phyloP scores from a whole-genome alignment of 2,113 vertebrate genomes.

The Rhea americana region DNA sequence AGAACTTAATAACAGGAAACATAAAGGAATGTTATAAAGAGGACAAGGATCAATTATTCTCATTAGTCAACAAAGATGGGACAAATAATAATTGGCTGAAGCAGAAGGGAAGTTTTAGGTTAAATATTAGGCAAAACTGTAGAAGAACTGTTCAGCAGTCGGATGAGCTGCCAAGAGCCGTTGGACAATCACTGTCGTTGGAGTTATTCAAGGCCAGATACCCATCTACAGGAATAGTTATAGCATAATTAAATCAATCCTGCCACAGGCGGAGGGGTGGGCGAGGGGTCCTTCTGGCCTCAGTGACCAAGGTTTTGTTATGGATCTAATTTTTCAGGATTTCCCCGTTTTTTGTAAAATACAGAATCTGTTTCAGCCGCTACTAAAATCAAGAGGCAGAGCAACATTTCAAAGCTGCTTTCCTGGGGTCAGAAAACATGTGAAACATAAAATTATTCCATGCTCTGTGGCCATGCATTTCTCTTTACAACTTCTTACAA shows the following conservation, averaged over 20 bases:
- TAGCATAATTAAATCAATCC: slow-evolving; percentile 76
- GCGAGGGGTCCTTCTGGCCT: slow-evolving; percentile 51
- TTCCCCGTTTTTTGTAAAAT: background rate
- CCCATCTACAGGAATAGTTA: slow-evolving; percentile 70
- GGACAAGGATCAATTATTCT: slow-evolving; percentile 74
- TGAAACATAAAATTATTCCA: slow-evolving; percentile 34
- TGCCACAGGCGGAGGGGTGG: slow-evolving; percentile 39
- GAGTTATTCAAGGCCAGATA: slow-evolving; percentile 63
- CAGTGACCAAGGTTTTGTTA: slow-evolving; percentile 26
- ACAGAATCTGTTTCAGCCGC: background rate
- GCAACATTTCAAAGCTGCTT: slow-evolving; percentile 20
- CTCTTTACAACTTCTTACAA: slow-evolving; percentile 34
- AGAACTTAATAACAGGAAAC: slow-evolving; percentile 32
- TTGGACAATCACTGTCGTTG: slow-evolving; percentile 35
- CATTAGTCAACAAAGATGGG: slow-evolving; percentile 66
- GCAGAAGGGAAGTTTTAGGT: slow-evolving; percentile 70
- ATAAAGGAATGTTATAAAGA: slow-evolving; percentile 69
- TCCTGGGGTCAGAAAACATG: background rate
- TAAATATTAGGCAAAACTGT: slow-evolving; percentile 72
- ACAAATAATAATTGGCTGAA: slow-evolving; percentile 72
- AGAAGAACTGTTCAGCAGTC: slow-evolving; percentile 50
- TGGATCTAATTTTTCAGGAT: slow-evolving; percentile 19
- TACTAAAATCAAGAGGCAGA: background rate
- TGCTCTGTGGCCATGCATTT: slow-evolving; percentile 13
- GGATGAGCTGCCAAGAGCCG: slow-evolving; percentile 62